Percentiles rank a stretch among this genome's conserved stretches.
Conservation (phyloP, 2,797 vertebrate genomes). For the Margarornis squamiger region DNA sequence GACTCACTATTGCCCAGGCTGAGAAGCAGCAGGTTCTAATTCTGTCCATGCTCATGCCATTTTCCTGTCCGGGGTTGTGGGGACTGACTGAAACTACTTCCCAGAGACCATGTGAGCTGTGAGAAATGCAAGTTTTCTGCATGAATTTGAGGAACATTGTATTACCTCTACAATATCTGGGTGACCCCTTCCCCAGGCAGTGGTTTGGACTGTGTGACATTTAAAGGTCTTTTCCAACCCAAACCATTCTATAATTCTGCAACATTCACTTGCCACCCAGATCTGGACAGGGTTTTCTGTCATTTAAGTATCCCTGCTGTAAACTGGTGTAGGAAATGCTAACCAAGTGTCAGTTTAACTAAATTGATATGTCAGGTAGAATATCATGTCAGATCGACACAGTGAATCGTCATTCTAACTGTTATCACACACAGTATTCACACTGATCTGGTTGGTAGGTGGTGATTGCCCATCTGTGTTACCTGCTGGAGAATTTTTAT, state of each 20-base stretch:
- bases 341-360: not conserved
- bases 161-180: not conserved
- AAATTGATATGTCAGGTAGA: slow-evolving; percentile 30
- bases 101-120: not conserved
- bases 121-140: not conserved
- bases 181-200: not conserved
- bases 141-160: not conserved
- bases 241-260: not conserved
- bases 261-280: not conserved
- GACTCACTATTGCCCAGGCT: not conserved
- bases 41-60: not conserved
- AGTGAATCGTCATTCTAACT: not conserved
- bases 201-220: not conserved
- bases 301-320: not conserved
- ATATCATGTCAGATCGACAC: slow-evolving; percentile 10
- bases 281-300: not conserved
- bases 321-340: not conserved
- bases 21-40: not conserved
- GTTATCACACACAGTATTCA: not conserved
- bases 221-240: not conserved
- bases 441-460: slow-evolving; percentile 31
- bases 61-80: not conserved
- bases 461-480: slow-evolving; percentile 64
- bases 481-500: slow-evolving; percentile 51
- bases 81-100: not conserved